Base-by-base conservation (phyloP, 2,113 vertebrate species). In the Chaenocephalus aceratus region DNA sequence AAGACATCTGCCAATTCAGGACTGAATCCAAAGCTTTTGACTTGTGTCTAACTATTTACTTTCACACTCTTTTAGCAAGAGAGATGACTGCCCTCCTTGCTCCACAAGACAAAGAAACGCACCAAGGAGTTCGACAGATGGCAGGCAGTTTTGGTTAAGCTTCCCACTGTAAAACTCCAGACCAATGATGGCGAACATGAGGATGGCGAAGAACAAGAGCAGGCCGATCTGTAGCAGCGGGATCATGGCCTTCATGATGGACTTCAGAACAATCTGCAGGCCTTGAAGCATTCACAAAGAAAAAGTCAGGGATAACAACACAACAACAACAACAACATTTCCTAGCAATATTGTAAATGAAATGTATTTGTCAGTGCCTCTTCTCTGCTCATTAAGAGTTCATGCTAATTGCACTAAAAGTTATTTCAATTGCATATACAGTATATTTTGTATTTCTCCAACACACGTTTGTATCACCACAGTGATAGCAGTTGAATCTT, bases 201-300 rank as follows among this genome's bases (percentile, higher is more conserved):
- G 94, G 85, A 96, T 96, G 80, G 95, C 94, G 12, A 96, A 96
- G 93, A 96, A 96, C 76, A 96, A 87, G 1, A 96, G 94, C 15
- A 96, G 94, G 53, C 95, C 95, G 3, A 96, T 96, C 87, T 96
- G 95, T 8, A 96, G 95, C 86, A 96, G 93, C 0, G 95, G 95
- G 65, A 96, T 94, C 95, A 96, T 96, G 58, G 95, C 95, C 87
- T 95, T 96, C 88, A 96, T 96, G 77, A 96, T 96, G 88, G 95
- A 96, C 93, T 96, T 96, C 66, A 96, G 89, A 23, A 96, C 95
- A 51, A 96, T 96, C 92, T 96, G 95, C 71, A 96, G 85, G 62
- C 95, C 95, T 96, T 74, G 41, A 63, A n/a, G 51, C 11, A 45
- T 46, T 49, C 15, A 82, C 45, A 80, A 46, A 68, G 34, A 21